Conservation (phyloP, 2,888 invertebrate species). For the Temnothorax unifasciatus region DNA sequence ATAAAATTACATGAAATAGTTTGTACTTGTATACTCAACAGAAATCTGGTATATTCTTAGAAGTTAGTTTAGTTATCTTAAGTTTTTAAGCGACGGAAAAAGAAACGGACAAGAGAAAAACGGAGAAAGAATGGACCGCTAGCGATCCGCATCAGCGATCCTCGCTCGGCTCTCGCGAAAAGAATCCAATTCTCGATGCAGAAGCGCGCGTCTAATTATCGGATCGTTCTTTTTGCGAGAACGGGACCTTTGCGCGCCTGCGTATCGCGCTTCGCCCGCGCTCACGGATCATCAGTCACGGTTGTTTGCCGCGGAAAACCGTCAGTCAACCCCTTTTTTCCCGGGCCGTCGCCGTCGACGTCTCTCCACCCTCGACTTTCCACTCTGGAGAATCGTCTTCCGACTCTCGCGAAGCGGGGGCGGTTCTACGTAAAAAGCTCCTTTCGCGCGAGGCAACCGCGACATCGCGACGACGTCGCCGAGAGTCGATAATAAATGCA, state of each 20-base stretch:
- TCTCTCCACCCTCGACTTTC: conserved; percentile 46
- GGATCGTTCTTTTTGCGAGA: conserved; percentile 33
- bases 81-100: background rate
- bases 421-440: conserved; percentile 37
- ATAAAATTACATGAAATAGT: background rate
- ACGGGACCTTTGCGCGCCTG: conserved; percentile 5
- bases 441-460: conserved; percentile 38
- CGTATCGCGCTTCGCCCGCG: conserved; percentile 53
- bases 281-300: conserved; percentile 76
- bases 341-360: conserved; percentile 52
- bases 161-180: background rate
- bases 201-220: conserved; percentile 44
- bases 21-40: too few relatives aligned
- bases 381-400: conserved; percentile 56
- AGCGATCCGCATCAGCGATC: background rate
- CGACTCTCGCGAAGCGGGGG: conserved; percentile 42
- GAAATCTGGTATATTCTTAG: background rate
- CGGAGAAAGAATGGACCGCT: background rate
- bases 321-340: conserved; percentile 65
- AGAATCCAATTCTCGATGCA: conserved; percentile 33
- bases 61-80: background rate
- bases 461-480: conserved; percentile 46
- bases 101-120: background rate
- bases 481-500: conserved; percentile 54
- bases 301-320: conserved; percentile 73